Evolutionary conservation across 2,113 vertebrate species (phyloP).

Genomic region (Gnathonemus echidnorhynchus): DNA sequence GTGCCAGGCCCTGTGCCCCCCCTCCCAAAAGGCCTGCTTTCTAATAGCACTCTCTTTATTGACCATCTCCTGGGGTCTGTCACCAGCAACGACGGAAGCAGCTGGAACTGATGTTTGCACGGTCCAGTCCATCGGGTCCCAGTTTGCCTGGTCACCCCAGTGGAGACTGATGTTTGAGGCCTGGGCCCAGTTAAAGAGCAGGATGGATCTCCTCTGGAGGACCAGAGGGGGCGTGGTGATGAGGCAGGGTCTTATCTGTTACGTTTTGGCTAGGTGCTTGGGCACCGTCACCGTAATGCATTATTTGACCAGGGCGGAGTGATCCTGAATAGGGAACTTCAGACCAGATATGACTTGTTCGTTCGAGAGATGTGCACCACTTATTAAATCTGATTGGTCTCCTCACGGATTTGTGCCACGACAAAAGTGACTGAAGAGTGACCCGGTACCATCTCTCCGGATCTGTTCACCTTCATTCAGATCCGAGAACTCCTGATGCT

Average conservation of each 20-base stretch:
- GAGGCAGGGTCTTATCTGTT: background rate
- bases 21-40: background rate
- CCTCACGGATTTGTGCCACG: background rate
- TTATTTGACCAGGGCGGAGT: background rate
- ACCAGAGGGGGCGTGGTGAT: background rate
- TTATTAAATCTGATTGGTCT: background rate
- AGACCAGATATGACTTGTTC: background rate
- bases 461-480: slow-evolving; percentile 12
- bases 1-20: background rate
- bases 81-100: background rate
- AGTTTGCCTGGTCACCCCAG: too few relatives aligned
- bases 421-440: background rate
- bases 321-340: background rate
- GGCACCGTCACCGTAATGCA: background rate
- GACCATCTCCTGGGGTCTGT: background rate
- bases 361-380: background rate
- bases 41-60: background rate
- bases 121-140: background rate
- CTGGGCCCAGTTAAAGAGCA: background rate
- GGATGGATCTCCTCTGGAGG: background rate
- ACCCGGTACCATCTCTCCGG: background rate
- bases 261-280: background rate
- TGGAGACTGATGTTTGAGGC: background rate
- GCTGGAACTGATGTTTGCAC: background rate
- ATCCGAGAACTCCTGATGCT: background rate